Evolutionary conservation across 2,113 vertebrate genomes (phyloP), one percentile per base, ranked within the genome.

Genomic region (Pterocles burchelli): DNA sequence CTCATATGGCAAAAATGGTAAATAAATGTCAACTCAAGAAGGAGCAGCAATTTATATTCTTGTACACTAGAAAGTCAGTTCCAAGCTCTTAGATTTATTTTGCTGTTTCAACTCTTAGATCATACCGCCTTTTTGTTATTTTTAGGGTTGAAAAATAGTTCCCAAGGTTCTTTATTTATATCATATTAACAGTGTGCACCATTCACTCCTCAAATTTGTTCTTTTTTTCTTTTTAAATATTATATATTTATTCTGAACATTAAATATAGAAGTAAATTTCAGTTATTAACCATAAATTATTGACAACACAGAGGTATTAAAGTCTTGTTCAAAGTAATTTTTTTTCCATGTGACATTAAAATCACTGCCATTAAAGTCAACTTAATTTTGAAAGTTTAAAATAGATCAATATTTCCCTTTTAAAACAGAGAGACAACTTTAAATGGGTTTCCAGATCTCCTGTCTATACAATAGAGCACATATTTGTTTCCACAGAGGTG

Each of bases 21-120:
- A 96, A 97, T 95, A 97, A 97, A 97, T 90, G 85, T 95, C 93
- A 97, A 34, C 87, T 81, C 85, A 85, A 95, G 93, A 85, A 89
- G 77, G 34, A 85, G 45, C 38, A 96, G 61, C 81, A 93, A 94
- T 95, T 93, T 92, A 86, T 95, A 96, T 89, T 93, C 80, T 74
- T 88, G 43, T 78, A 85, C 84, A 71, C 79, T 67, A 75, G 70
- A 85, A 97, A 96, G 87, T 84, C 89, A 95, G 85, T 73, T 92
- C 88, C 68, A 85, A 86, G 84, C 62, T 92, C 74, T 92, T 95
- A 86, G 90, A 95, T 95, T 97, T 97, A 95, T 94, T 96, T 96
- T 88, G 43, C 57, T 95, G 93, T 95, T 96, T 92, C 75, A 87
- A 25, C 58, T 92, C 83, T 83, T 78, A 94, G 75, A 91, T 95